A percentile compares a stretch with the other conserved stretches of the same genome.
Conservation (phyloP, 2,888 invertebrate species). For the Tipula vernalis region DNA sequence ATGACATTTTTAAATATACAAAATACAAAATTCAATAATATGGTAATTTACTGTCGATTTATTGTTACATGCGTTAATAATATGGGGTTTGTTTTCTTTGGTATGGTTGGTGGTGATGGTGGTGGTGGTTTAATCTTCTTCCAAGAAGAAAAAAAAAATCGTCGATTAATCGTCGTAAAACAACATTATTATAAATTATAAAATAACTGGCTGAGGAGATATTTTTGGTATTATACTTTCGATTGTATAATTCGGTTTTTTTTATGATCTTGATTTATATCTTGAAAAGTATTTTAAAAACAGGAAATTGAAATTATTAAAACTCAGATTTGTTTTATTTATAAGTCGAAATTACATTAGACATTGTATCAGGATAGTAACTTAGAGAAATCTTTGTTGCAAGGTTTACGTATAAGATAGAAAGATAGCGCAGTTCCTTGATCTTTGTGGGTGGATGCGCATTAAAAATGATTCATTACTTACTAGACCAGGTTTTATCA, state of each 20-base stretch:
- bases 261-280: background rate
- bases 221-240: background rate
- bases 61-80: background rate
- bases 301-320: background rate
- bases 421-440: too few relatives aligned
- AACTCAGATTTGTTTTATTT: background rate
- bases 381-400: too few relatives aligned
- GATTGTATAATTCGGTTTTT: background rate
- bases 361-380: too few relatives aligned
- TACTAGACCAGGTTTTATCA: too few relatives aligned
- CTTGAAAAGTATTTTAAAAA: background rate
- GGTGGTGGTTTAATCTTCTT: background rate
- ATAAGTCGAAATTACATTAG: too few relatives aligned
- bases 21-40: background rate
- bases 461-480: too few relatives aligned
- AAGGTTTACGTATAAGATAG: too few relatives aligned
- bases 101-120: background rate
- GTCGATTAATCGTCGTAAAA: background rate
- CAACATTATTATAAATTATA: background rate
- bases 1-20: background rate
- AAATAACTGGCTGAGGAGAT: background rate
- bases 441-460: too few relatives aligned
- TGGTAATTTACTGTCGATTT: constrained; percentile 4
- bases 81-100: background rate
- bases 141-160: background rate